A percentile compares a stretch with the other conserved stretches of the same genome.
These are phyloP conservation scores for Didymodactylos carnosus DNA, from an alignment of 2,888 invertebrate genomes.

Conservation along the genomic window DNA sequence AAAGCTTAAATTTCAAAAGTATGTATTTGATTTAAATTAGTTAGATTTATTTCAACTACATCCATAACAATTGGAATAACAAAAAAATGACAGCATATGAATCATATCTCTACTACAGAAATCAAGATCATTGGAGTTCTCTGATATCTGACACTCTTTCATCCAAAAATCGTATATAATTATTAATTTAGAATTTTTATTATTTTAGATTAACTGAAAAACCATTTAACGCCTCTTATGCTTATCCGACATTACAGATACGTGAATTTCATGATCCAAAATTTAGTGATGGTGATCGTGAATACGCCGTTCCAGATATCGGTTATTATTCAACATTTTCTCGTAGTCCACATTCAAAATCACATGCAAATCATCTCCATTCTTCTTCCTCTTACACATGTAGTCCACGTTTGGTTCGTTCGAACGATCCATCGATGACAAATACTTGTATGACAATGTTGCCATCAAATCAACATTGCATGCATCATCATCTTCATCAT, in stretches of 20 bases:
- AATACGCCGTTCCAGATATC: not conserved
- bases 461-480: not conserved
- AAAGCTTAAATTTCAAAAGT: not conserved
- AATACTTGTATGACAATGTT: not conserved
- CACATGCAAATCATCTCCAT: no score
- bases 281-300: not conserved
- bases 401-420: not conserved
- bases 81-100: no score
- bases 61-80: no score
- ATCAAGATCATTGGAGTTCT: no score
- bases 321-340: not conserved
- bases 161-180: no score
- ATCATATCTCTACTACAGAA: no score
- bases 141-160: no score
- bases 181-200: not conserved
- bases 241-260: not conserved
- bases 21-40: not conserved
- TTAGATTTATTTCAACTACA: not conserved
- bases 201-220: not conserved
- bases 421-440: not conserved
- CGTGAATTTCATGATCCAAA: not conserved
- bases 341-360: not conserved
- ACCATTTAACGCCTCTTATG: not conserved
- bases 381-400: no score
- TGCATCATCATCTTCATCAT: not conserved